Evolutionary conservation across 2,888 invertebrate species (phyloP).

Genomic region (Meghimatium bilineatum): DNA sequence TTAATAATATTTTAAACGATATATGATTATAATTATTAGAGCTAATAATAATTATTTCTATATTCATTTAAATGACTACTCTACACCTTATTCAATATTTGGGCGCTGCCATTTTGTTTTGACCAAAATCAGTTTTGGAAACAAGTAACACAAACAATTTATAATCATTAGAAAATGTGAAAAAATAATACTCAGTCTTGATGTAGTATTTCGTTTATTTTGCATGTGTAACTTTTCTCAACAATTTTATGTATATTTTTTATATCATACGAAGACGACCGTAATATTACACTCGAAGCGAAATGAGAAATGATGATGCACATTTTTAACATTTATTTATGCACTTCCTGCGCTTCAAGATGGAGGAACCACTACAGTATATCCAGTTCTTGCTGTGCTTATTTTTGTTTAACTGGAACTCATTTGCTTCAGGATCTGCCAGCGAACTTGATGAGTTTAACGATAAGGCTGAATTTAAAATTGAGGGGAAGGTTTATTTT

Average conservation of each 20-base stretch:
- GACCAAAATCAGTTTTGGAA: not conserved
- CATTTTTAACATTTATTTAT: not conserved
- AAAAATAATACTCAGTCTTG: no score
- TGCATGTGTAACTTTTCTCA: not conserved
- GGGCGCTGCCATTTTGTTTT: constrained; percentile 18
- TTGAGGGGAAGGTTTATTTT: constrained; percentile 75
- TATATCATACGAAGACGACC: not conserved
- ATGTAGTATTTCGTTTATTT: not conserved
- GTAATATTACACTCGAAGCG: not conserved
- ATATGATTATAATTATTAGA: not conserved
- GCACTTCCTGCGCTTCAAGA: constrained; percentile 49
- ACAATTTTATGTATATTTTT: not conserved
- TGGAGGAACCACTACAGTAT: constrained; percentile 53
- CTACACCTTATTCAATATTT: not conserved
- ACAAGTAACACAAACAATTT: not conserved
- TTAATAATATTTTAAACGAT: no score
- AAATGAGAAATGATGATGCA: not conserved
- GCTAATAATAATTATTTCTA: not conserved
- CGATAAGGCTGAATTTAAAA: constrained; percentile 59
- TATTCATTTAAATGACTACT: no score
- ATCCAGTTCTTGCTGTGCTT: constrained; percentile 51
- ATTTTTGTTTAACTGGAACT: constrained; percentile 49
- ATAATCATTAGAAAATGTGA: not conserved
- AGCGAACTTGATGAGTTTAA: constrained; percentile 54
- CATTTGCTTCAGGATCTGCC: constrained; percentile 42